Evolutionary conservation across 2,888 invertebrate genomes (phyloP), one percentile per base, ranked within the genome.

Genomic region (Poecilobothrus nobilitatus): DNA sequence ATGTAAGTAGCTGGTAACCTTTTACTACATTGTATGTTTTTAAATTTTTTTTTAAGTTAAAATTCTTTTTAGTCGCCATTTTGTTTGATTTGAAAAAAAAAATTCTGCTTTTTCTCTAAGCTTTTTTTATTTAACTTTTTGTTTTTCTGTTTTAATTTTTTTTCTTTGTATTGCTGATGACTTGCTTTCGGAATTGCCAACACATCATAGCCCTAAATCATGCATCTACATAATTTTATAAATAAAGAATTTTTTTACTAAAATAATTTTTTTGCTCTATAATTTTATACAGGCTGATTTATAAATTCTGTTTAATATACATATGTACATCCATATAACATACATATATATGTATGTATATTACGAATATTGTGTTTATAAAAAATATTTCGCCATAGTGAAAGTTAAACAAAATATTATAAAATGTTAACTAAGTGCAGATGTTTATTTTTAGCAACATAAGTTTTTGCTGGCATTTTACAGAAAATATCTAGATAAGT

Each of bases 1-100:
- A n/a, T n/a, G n/a, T n/a, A n/a, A n/a, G n/a, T n/a, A 53, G 53
- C 53, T 53, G 53, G 53, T 53, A 53, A 53, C 53, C 53, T 53
- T 53, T 53, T 12, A 6, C 15, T 12, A 18, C 15, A 53, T 53
- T 12, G 12, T 5, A 53, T 9, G 18, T 53, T n/a, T n/a, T n/a
- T 53, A 53, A 53, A 53, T 18, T 6, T 27, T 27, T 27, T 27
- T 27, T 27, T 27, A 27, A 27, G 3, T 5, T 6, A 18, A 53
- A 6, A 53, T 53, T 18, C 53, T 53, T 53, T 41, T 53, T n/a
- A 18, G 53, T 53, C 53, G 53, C 53, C 53, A 53, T 53, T 53
- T 53, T 53, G 53, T 53, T 53, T 53, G 53, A 53, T 53, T 53
- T 18, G 12, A 53, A 53, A 18, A 37, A 7, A 37, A 7, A 37